These are phyloP conservation scores for Riptortus pedestris DNA, from an alignment of 1,140 invertebrate genomes.

Conservation along the genomic window DNA sequence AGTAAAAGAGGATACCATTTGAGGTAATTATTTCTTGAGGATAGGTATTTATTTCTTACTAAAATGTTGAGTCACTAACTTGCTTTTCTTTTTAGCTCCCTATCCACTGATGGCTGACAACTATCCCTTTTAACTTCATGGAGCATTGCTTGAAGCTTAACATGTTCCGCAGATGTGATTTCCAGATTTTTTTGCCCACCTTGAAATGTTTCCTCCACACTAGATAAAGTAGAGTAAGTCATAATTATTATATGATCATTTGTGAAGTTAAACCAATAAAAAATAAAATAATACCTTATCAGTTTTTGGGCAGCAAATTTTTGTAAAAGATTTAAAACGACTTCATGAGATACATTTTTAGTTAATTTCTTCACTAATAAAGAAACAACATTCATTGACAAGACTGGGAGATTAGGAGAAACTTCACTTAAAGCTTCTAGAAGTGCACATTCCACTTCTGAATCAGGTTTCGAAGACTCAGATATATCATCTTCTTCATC, in stretches of 20 bases:
- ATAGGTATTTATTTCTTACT: too few relatives aligned
- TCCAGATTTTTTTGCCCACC: slow-evolving; percentile 42
- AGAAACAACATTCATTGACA: slow-evolving; percentile 54
- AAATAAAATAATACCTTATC: slow-evolving; percentile 45
- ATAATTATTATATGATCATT: slow-evolving; percentile 2
- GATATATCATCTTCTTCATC: slow-evolving; percentile 37
- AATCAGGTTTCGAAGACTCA: slow-evolving; percentile 34
- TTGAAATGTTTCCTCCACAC: slow-evolving; percentile 48
- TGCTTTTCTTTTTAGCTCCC: slow-evolving; percentile 1
- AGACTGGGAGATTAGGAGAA: slow-evolving; percentile 63
- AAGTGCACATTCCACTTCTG: slow-evolving; percentile 55
- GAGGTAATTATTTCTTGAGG: too few relatives aligned
- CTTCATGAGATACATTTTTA: slow-evolving; percentile 45
- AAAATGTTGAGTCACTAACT: too few relatives aligned
- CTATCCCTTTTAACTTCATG: slow-evolving; percentile 38
- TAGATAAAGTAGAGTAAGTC: slow-evolving; percentile 31
- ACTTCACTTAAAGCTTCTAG: slow-evolving; percentile 65
- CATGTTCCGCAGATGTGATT: slow-evolving; percentile 57
- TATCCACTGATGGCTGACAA: not conserved
- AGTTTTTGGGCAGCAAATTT: slow-evolving; percentile 82
- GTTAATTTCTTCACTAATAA: slow-evolving; percentile 50
- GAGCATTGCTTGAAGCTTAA: slow-evolving; percentile 55
- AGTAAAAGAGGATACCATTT: too few relatives aligned
- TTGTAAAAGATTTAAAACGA: slow-evolving; percentile 66
- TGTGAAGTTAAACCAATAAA: not conserved